These are phyloP conservation scores for Monopis laevigella DNA, from an alignment of 2,888 invertebrate genomes.

Conservation along the genomic window DNA sequence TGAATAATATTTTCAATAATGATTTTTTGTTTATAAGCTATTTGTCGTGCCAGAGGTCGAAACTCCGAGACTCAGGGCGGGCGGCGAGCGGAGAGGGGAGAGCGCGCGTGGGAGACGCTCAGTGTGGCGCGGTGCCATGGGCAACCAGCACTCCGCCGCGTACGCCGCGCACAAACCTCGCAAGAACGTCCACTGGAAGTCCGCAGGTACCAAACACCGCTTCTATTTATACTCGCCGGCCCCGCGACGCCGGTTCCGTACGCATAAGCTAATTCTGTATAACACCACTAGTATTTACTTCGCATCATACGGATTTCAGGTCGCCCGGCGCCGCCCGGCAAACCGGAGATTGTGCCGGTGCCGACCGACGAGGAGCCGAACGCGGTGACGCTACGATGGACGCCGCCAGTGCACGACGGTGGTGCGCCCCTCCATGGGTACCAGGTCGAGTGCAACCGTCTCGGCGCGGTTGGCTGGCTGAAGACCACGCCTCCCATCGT, in stretches of 20 bases:
- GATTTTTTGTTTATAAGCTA: no score
- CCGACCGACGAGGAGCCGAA: constrained; percentile 79
- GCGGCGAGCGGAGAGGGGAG: constrained; percentile 29
- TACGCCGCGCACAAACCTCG: constrained; percentile 65
- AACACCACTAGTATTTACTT: constrained; percentile 52
- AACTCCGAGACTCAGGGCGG: constrained; percentile 28
- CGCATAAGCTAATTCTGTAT: constrained; percentile 60
- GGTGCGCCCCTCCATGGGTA: constrained; percentile 88
- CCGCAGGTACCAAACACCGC: constrained; percentile 73
- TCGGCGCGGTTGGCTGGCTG: constrained; percentile 85
- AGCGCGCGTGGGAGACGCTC: constrained; percentile 53
- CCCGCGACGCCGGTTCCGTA: constrained; percentile 44
- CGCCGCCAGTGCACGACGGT: constrained; percentile 83
- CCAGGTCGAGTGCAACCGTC: constrained; percentile 74
- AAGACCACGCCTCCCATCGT: constrained; percentile 80
- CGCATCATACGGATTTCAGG: constrained; percentile 63
- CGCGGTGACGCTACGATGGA: constrained; percentile 84
- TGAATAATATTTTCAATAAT: no score
- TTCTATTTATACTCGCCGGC: constrained; percentile 51
- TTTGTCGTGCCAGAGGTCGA: constrained; percentile 23
- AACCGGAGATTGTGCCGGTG: constrained; percentile 81
- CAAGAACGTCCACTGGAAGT: constrained; percentile 86
- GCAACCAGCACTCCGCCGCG: constrained; percentile 61
- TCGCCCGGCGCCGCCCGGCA: constrained; percentile 81
- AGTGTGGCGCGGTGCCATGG: constrained; percentile 65